Evolutionary conservation across 1,140 invertebrate species (phyloP).

Genomic region (Drosophila obscura): DNA sequence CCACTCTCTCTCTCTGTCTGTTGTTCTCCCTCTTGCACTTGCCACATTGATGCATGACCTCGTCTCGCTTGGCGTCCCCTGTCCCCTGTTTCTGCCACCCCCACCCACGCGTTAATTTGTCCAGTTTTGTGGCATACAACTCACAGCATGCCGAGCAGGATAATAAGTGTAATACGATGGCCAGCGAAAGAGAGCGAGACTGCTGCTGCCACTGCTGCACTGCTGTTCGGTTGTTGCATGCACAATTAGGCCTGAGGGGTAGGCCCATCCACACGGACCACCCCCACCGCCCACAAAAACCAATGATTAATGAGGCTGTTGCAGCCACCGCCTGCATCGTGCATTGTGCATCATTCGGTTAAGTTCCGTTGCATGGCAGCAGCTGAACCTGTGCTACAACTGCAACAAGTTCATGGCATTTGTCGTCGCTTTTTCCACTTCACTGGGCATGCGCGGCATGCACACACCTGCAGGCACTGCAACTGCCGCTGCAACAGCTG

Average conservation of each 20-base stretch:
- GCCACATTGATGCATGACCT: slow-evolving; percentile 73
- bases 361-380: slow-evolving; percentile 35
- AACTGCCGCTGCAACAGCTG: slow-evolving; percentile 45
- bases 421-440: slow-evolving; percentile 61
- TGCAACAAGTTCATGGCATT: slow-evolving; percentile 74
- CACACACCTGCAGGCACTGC: slow-evolving; percentile 44
- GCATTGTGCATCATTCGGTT: slow-evolving; percentile 58
- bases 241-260: slow-evolving; percentile 39
- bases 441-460: slow-evolving; percentile 57
- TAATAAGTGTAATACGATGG: slow-evolving; percentile 69
- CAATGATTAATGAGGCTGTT: slow-evolving; percentile 67
- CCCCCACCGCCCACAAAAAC: slow-evolving; percentile 45
- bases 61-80: neutral
- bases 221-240: slow-evolving; percentile 21
- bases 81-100: neutral
- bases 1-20: neutral
- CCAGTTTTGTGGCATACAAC: slow-evolving; percentile 62
- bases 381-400: slow-evolving; percentile 39
- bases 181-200: slow-evolving; percentile 43
- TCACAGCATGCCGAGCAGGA: slow-evolving; percentile 56
- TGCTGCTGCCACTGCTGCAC: slow-evolving; percentile 9
- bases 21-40: slow-evolving; percentile 11
- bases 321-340: slow-evolving; percentile 10
- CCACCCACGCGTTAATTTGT: slow-evolving; percentile 75
- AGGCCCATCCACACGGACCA: neutral